phyloP scores from a whole-genome alignment of 2,888 invertebrate species.

The Microchrysa polita region DNA sequence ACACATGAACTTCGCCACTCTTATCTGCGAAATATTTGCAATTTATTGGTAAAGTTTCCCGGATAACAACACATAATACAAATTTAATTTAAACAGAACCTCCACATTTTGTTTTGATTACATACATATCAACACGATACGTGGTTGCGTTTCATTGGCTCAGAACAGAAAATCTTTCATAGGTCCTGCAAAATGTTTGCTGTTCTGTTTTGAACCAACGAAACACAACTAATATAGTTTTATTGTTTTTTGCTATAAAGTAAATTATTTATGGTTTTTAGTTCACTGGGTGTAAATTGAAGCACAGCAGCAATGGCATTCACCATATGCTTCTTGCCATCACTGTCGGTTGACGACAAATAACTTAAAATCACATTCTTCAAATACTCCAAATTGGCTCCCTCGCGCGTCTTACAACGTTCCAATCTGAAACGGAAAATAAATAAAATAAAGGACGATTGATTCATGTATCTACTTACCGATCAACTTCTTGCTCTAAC shows the following conservation, averaged over 20 bases:
- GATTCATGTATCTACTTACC: conserved; percentile 59
- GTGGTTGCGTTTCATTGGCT: too few relatives aligned
- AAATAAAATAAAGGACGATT: conserved; percentile 42
- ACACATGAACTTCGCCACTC: too few relatives aligned
- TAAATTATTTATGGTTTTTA: conserved; percentile 63
- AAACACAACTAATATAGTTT: not conserved
- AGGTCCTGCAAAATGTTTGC: too few relatives aligned
- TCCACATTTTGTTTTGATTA: too few relatives aligned
- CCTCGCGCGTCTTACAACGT: conserved; percentile 81
- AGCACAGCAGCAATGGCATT: conserved; percentile 89
- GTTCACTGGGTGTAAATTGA: conserved; percentile 80
- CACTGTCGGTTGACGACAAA: conserved; percentile 74
- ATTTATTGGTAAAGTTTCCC: too few relatives aligned
- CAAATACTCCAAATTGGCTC: conserved; percentile 88
- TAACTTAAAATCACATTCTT: conserved; percentile 90
- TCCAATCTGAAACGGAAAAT: conserved; percentile 66
- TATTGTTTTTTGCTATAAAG: conserved; percentile 46
- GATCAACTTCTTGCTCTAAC: conserved; percentile 73
- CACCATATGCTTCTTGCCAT: conserved; percentile 81
- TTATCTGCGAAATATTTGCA: too few relatives aligned
- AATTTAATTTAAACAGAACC: too few relatives aligned
- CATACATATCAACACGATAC: too few relatives aligned
- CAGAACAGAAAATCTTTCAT: too few relatives aligned
- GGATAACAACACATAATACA: too few relatives aligned
- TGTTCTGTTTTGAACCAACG: not conserved